phyloP scores from a whole-genome alignment of 2,888 invertebrate species.

The Sinelater perroti region DNA sequence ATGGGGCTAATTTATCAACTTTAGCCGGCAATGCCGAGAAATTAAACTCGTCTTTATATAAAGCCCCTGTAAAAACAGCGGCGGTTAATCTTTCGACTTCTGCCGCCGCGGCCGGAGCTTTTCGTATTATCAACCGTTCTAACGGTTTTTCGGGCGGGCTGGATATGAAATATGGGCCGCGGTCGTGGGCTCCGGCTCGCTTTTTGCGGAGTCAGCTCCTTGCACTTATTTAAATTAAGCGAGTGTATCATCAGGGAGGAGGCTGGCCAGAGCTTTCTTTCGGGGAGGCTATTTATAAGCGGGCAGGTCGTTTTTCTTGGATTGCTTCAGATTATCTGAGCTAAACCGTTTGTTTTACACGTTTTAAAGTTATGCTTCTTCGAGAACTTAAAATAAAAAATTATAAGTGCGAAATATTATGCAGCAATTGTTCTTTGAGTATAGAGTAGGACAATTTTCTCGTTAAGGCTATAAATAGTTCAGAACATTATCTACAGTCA shows the following conservation, averaged over 20 bases:
- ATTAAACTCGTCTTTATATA: constrained; percentile 46
- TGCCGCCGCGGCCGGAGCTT: constrained; percentile 38
- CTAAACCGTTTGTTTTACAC: too few species aligned
- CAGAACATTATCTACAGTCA: too few species aligned
- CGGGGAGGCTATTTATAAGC: too few species aligned
- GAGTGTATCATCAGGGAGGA: constrained; percentile 6
- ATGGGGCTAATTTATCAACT: constrained; percentile 49
- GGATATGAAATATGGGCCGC: constrained; percentile 35
- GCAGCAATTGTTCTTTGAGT: too few species aligned
- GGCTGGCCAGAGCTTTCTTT: constrained; percentile 1
- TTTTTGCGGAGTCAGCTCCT: constrained; percentile 17
- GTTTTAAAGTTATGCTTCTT: too few species aligned
- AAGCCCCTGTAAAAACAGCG: constrained; percentile 41
- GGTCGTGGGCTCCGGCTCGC: constrained; percentile 20
- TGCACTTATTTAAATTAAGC: constrained; percentile 19
- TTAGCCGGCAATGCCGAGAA: constrained; percentile 46
- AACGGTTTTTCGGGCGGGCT: constrained; percentile 34
- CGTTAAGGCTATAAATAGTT: too few species aligned
- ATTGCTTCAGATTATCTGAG: too few species aligned
- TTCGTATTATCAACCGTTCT: constrained; percentile 38
- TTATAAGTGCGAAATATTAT: too few species aligned
- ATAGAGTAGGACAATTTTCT: too few species aligned
- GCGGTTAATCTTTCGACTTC: constrained; percentile 42
- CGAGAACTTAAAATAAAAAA: too few species aligned
- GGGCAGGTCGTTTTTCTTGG: too few species aligned